Evolutionary conservation across 1,140 invertebrate genomes (phyloP).

Genomic region (Pentalonia nigronervosa): DNA sequence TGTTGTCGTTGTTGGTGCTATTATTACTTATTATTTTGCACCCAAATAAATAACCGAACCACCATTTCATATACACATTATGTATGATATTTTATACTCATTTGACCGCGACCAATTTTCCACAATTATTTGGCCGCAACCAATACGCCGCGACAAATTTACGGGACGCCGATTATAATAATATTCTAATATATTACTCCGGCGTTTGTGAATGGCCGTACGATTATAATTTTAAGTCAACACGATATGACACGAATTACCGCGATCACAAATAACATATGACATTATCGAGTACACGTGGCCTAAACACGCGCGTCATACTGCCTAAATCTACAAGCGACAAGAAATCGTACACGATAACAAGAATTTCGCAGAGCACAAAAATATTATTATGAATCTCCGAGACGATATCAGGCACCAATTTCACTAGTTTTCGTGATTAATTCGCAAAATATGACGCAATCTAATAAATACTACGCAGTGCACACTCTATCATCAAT

Average conservation of each 20-base stretch:
- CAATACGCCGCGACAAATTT: background rate
- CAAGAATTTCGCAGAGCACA: background rate
- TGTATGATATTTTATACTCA: background rate
- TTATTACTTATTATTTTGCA: background rate
- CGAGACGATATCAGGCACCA: background rate
- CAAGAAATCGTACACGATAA: background rate
- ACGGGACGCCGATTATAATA: conserved; percentile 1
- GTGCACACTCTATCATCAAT: background rate
- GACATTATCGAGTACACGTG: background rate
- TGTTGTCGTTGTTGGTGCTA: background rate
- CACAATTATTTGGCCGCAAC: background rate
- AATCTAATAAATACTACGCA: background rate
- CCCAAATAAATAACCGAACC: background rate
- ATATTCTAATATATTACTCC: background rate
- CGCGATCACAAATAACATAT: background rate
- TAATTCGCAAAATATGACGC: background rate
- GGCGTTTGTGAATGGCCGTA: background rate
- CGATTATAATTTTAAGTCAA: background rate
- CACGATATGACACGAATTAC: background rate
- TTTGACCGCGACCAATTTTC: conserved; percentile 1
- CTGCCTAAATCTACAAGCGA: background rate
- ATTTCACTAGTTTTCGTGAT: background rate
- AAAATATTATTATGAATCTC: background rate
- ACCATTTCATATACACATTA: background rate
- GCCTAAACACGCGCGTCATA: background rate